phyloP scores from a whole-genome alignment of 1,140 invertebrate genomes.

The Dinothrombium tinctorium region DNA sequence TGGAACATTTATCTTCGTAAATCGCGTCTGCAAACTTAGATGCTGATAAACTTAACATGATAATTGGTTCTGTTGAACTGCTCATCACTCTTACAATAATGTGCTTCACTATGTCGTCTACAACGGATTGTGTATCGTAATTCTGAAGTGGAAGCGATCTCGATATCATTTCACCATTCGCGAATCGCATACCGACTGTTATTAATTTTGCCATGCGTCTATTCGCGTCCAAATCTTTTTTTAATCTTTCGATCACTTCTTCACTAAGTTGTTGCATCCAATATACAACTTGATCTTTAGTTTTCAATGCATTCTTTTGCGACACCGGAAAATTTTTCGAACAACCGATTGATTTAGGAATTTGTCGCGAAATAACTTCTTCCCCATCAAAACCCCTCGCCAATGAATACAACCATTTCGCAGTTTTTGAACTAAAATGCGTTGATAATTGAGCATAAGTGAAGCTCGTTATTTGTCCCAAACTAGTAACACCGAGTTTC shows the following conservation, averaged over 20 bases:
- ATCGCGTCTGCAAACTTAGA: slow-evolving; percentile 9
- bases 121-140: slow-evolving; percentile 8
- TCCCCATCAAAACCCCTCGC: slow-evolving; percentile 66
- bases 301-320: slow-evolving; percentile 4
- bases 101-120: slow-evolving; percentile 3
- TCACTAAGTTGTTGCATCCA: slow-evolving; percentile 54
- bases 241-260: slow-evolving; percentile 61
- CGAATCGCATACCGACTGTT: slow-evolving; percentile 6
- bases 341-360: slow-evolving; percentile 80
- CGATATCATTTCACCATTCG: not conserved
- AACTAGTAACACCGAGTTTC: slow-evolving; percentile 42
- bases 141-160: slow-evolving; percentile 5
- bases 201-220: slow-evolving; percentile 10
- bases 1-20: not conserved
- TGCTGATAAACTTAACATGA: slow-evolving; percentile 8
- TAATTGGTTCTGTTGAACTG: slow-evolving; percentile 9
- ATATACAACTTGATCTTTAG: slow-evolving; percentile 27
- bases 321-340: slow-evolving; percentile 71
- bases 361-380: slow-evolving; percentile 49
- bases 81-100: not conserved
- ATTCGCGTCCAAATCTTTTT: slow-evolving; percentile 34
- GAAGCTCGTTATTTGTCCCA: slow-evolving; percentile 46
- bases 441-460: slow-evolving; percentile 37
- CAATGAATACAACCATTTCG: slow-evolving; percentile 69
- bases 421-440: slow-evolving; percentile 57